phyloP scores from a whole-genome alignment of 2,888 invertebrate species.

The Sinelater perroti region DNA sequence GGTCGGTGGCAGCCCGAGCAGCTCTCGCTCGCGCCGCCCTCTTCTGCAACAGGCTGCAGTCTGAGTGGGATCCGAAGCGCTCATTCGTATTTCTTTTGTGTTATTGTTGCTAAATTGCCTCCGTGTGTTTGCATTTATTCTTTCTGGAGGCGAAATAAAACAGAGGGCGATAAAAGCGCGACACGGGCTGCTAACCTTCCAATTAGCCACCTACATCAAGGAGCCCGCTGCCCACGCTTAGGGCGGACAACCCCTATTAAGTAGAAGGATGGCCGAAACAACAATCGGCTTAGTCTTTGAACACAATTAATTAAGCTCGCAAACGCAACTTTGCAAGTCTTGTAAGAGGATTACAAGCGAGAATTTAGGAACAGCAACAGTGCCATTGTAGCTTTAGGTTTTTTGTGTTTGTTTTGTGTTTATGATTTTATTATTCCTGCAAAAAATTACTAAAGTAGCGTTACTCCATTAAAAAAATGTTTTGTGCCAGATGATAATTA shows the following conservation, averaged over 20 bases:
- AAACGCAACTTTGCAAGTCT: constrained; percentile 31
- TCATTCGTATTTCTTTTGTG: no score
- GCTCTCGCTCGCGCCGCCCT: background rate
- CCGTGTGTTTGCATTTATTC: no score
- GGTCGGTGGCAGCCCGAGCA: constrained; percentile 12
- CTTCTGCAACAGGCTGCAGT: no score
- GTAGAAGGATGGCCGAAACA: constrained; percentile 24
- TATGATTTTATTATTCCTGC: background rate
- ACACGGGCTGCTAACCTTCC: background rate
- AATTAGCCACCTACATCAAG: constrained; percentile 4
- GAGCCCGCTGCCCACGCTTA: background rate
- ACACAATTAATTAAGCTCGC: constrained; percentile 31
- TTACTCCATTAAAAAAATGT: no score
- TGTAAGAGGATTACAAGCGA: constrained; percentile 25
- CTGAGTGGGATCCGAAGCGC: no score
- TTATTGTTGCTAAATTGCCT: no score
- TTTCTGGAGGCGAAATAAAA: background rate
- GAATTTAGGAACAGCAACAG: constrained; percentile 10
- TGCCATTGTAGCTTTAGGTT: background rate
- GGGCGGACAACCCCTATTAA: constrained; percentile 20
- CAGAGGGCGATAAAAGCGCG: background rate
- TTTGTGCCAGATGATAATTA: no score
- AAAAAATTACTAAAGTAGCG: background rate
- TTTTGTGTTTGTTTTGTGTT: background rate
- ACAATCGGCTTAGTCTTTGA: constrained; percentile 32